phyloP scores from a whole-genome alignment of 2,888 invertebrate species.

The Timandra comae region DNA sequence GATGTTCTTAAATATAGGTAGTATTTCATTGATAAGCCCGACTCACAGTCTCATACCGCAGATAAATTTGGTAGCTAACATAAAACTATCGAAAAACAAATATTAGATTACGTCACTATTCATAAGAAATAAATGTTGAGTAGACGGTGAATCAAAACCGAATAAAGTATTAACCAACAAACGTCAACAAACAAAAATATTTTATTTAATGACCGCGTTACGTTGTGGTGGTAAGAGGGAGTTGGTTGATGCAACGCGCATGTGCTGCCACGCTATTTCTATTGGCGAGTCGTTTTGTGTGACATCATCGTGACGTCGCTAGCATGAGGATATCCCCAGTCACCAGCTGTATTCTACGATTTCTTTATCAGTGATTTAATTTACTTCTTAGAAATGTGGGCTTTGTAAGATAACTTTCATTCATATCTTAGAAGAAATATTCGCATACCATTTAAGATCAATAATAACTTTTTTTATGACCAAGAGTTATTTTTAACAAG shows the following conservation, averaged over 20 bases:
- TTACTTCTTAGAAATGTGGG: slow-evolving; percentile 9
- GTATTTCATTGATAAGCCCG: too few relatives aligned
- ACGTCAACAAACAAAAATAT: slow-evolving; percentile 25
- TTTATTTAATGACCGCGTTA: slow-evolving; percentile 26
- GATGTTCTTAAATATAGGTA: too few relatives aligned
- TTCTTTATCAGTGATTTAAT: slow-evolving; percentile 10
- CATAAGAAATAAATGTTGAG: neutral
- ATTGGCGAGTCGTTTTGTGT: slow-evolving; percentile 63
- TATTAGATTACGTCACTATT: neutral
- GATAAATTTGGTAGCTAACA: too few relatives aligned
- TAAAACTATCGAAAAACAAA: neutral
- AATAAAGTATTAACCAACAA: slow-evolving; percentile 27
- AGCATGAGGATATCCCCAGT: slow-evolving; percentile 68
- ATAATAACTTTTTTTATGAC: too few relatives aligned
- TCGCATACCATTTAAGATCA: too few relatives aligned
- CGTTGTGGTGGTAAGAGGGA: slow-evolving; percentile 42
- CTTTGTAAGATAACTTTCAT: too few relatives aligned
- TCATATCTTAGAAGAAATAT: too few relatives aligned
- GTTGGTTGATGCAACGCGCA: slow-evolving; percentile 69
- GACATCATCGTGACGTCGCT: slow-evolving; percentile 72
- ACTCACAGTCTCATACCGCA: too few relatives aligned
- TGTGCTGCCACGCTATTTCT: slow-evolving; percentile 62
- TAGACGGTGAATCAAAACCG: neutral
- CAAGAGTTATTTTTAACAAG: too few relatives aligned
- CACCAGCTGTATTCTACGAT: slow-evolving; percentile 21